Conservation (phyloP, 2,888 invertebrate species). For the Hyppa rectilinea region DNA sequence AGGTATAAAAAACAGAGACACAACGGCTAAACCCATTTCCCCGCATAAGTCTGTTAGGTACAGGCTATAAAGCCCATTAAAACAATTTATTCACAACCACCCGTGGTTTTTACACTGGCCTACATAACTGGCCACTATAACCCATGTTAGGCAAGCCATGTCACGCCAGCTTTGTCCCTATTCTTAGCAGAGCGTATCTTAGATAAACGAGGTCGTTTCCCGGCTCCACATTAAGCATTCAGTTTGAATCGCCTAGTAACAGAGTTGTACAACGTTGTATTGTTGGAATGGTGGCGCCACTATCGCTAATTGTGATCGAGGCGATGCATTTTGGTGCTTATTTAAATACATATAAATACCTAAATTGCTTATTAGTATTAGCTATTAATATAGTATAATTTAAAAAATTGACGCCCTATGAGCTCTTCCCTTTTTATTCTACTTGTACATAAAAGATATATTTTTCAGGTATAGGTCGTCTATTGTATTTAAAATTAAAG, state of each 20-base stretch:
- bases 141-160: conserved; percentile 8
- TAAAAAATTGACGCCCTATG: no score
- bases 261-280: conserved; percentile 21
- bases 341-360: no score
- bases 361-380: no score
- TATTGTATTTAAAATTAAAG: no score
- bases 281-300: conserved; percentile 35
- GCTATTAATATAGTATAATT: no score
- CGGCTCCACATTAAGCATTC: conserved; percentile 45
- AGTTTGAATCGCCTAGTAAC: conserved; percentile 41
- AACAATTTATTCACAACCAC: neutral
- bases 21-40: neutral
- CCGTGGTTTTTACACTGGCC: conserved; percentile 12
- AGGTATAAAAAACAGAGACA: neutral
- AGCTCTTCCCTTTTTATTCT: no score
- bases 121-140: conserved; percentile 16
- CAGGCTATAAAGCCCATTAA: neutral
- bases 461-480: no score
- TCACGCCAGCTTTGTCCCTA: conserved; percentile 27
- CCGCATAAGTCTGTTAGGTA: neutral
- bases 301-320: neutral
- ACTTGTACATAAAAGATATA: no score
- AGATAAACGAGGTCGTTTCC: conserved; percentile 52
- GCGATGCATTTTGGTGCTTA: neutral
- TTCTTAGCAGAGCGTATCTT: conserved; percentile 24